Conservation (phyloP, 2,113 vertebrate genomes). For the Equus przewalskii region DNA sequence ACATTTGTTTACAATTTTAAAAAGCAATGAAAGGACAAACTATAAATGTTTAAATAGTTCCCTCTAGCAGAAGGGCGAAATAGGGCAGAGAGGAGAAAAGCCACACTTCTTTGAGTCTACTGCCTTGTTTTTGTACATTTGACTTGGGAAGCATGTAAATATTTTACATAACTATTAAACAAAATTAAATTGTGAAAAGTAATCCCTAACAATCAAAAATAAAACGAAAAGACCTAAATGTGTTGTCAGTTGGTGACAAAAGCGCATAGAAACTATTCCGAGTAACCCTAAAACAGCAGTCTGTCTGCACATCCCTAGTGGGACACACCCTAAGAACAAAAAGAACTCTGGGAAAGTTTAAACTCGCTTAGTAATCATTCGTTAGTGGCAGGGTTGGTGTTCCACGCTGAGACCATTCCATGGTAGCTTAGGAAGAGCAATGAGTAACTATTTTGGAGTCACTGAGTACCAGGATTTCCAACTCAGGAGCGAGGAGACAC, state of each 20-base stretch:
- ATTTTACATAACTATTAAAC: not conserved
- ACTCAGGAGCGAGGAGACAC: not conserved
- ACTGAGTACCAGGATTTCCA: not conserved
- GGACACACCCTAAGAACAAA: not conserved
- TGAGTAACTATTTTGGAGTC: not conserved
- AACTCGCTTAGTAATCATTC: not conserved
- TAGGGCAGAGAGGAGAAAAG: not conserved
- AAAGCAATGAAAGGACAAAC: conserved; percentile 23
- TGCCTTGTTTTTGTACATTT: not conserved
- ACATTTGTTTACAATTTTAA: not conserved
- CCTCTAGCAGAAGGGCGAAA: not conserved
- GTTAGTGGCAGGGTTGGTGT: not conserved
- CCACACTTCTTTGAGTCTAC: not conserved
- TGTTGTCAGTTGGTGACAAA: not conserved
- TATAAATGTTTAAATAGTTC: not conserved
- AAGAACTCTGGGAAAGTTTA: not conserved
- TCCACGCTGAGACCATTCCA: not conserved
- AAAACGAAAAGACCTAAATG: not conserved
- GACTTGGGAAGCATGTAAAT: not conserved
- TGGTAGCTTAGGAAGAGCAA: not conserved
- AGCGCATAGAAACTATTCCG: not conserved
- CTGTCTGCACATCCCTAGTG: not conserved
- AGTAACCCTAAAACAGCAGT: not conserved
- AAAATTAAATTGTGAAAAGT: not conserved
- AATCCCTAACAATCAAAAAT: not conserved